Evolutionary conservation across 2,888 invertebrate species (phyloP).

Genomic region (Fabriciana adippe): DNA sequence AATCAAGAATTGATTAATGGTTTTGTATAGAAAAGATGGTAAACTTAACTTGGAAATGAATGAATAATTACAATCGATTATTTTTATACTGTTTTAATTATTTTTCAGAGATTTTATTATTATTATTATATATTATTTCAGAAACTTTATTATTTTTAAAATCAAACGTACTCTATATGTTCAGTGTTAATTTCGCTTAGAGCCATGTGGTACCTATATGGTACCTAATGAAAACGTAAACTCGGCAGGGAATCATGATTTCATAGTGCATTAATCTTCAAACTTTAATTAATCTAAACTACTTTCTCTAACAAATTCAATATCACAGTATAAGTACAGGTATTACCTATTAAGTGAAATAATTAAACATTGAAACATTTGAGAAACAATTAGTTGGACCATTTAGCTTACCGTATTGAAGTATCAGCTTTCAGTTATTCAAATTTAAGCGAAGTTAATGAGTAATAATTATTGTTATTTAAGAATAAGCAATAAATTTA

Average conservation of each 20-base stretch:
- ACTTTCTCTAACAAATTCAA: constrained; percentile 5
- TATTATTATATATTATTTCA: no score
- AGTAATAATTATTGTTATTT: constrained; percentile 60
- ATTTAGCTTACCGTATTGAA: constrained; percentile 18
- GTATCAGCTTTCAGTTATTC: constrained; percentile 41
- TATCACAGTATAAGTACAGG: constrained; percentile 8
- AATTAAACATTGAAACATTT: constrained; percentile 27
- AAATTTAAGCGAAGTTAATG: constrained; percentile 61
- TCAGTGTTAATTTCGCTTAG: no score
- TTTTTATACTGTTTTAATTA: no score
- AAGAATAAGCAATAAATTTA: constrained; percentile 26
- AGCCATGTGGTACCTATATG: no score
- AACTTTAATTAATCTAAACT: not conserved
- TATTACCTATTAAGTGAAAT: constrained; percentile 23
- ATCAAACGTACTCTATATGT: no score
- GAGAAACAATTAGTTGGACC: constrained; percentile 30
- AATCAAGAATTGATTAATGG: constrained; percentile 16
- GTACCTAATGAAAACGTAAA: no score
- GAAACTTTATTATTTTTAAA: no score
- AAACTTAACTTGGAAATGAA: constrained; percentile 5
- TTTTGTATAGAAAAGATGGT: constrained; percentile 14
- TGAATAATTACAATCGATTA: constrained; percentile 1
- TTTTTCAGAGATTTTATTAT: no score
- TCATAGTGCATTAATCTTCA: no score
- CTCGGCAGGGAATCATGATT: no score